Evolutionary conservation across 2,797 vertebrate species (phyloP).

Genomic region (Tamandua tetradactyla): DNA sequence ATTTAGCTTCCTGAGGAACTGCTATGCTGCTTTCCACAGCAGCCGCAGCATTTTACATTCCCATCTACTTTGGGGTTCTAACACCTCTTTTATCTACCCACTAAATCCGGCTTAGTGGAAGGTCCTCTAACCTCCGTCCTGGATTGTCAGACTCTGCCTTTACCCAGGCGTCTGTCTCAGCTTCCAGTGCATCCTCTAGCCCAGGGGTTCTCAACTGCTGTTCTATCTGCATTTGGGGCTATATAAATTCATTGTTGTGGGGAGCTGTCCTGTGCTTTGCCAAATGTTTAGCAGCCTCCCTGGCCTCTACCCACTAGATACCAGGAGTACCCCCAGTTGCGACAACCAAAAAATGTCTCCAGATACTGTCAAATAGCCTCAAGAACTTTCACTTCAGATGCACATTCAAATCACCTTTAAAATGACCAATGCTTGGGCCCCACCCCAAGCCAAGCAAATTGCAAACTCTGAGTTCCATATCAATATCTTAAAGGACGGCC

Average conservation of each 20-base stretch:
- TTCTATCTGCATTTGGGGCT: fast-evolving
- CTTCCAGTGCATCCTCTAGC: not conserved
- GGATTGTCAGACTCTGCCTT: not conserved
- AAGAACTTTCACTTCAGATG: not conserved
- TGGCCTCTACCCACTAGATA: not conserved
- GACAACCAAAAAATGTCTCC: not conserved
- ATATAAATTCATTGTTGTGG: not conserved
- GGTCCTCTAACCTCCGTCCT: fast-evolving
- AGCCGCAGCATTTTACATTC: no score
- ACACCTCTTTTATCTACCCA: not conserved
- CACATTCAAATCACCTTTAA: not conserved
- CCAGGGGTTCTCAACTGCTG: fast-evolving
- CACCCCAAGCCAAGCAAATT: not conserved
- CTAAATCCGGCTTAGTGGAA: not conserved
- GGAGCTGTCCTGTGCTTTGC: fast-evolving
- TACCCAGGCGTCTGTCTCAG: not conserved
- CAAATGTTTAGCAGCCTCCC: no score
- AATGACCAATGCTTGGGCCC: not conserved
- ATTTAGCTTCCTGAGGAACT: no score
- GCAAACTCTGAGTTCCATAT: not conserved
- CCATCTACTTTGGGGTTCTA: no score
- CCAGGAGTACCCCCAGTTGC: not conserved
- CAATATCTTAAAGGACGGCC: not conserved
- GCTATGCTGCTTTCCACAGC: no score
- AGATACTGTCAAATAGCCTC: not conserved